These are phyloP conservation scores for Epizoanthus ramosus DNA, from an alignment of 92 coral and sea anemone genomes.

Conservation along the genomic window DNA sequence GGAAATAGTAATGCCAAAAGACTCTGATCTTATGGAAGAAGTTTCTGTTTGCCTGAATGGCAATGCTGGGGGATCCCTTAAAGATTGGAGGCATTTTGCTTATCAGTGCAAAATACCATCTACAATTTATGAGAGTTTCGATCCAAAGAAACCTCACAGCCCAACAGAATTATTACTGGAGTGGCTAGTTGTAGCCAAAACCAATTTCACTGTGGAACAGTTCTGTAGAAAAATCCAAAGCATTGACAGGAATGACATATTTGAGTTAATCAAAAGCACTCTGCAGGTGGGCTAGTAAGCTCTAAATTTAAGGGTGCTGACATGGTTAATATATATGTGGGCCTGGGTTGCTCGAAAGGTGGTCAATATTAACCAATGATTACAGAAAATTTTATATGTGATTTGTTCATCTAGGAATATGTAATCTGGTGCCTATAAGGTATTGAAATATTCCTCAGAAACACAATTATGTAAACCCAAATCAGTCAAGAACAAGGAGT, in stretches of 20 bases:
- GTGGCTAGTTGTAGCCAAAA: constrained; percentile 4
- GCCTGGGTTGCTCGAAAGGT: background rate
- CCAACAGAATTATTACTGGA: constrained; percentile 41
- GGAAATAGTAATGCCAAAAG: constrained; percentile 25
- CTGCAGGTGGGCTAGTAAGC: background rate
- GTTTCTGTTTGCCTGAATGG: constrained; percentile 18
- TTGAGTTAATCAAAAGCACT: background rate
- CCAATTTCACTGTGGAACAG: constrained; percentile 32
- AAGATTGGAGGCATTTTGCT: constrained; percentile 40
- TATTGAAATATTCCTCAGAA: too few species aligned
- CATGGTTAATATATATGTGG: background rate
- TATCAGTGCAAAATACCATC: background rate
- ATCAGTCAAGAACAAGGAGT: too few species aligned
- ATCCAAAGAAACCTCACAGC: constrained; percentile 15
- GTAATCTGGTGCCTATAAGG: too few species aligned
- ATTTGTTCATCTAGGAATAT: too few species aligned
- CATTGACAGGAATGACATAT: constrained; percentile 43
- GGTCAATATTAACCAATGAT: too few species aligned
- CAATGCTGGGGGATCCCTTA: constrained; percentile 17
- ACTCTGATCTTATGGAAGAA: constrained; percentile 26
- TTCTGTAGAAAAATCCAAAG: constrained; percentile 4
- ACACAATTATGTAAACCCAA: too few species aligned
- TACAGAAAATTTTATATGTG: too few species aligned
- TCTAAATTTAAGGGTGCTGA: background rate
- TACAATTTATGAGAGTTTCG: constrained; percentile 8